These are phyloP conservation scores for Puntigrus tetrazona DNA, from an alignment of 2,113 vertebrate genomes.

Conservation along the genomic window DNA sequence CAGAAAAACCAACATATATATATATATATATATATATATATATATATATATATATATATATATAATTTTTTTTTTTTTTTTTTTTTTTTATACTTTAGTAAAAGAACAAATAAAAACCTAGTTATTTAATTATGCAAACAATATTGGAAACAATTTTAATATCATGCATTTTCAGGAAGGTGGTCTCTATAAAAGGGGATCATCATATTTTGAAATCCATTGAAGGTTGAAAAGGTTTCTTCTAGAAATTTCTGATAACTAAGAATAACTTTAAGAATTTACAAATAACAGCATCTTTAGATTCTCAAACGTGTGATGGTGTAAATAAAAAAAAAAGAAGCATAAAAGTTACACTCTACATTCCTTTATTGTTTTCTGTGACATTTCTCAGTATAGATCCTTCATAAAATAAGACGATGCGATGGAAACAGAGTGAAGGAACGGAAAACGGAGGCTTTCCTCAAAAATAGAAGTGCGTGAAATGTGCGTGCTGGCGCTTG, in stretches of 20 bases:
- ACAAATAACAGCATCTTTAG: neutral
- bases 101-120: neutral
- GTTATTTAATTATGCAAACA: neutral
- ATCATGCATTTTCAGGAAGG: neutral
- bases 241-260: neutral
- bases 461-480: neutral
- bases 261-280: neutral
- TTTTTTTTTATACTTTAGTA: no score
- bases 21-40: no score
- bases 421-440: constrained; percentile 15
- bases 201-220: neutral
- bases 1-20: no score
- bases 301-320: neutral
- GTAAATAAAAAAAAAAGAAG: no score
- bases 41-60: no score
- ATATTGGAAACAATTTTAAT: neutral
- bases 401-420: constrained; percentile 51
- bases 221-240: neutral
- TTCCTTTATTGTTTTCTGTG: constrained; percentile 67
- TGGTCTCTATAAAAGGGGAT: neutral
- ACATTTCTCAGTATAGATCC: constrained; percentile 53
- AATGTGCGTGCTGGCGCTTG: neutral
- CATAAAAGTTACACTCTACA: constrained; percentile 20
- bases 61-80: no score
- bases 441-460: neutral